These are phyloP conservation scores for Plagodis pulveraria DNA, from an alignment of 2,888 invertebrate genomes.

Conservation along the genomic window DNA sequence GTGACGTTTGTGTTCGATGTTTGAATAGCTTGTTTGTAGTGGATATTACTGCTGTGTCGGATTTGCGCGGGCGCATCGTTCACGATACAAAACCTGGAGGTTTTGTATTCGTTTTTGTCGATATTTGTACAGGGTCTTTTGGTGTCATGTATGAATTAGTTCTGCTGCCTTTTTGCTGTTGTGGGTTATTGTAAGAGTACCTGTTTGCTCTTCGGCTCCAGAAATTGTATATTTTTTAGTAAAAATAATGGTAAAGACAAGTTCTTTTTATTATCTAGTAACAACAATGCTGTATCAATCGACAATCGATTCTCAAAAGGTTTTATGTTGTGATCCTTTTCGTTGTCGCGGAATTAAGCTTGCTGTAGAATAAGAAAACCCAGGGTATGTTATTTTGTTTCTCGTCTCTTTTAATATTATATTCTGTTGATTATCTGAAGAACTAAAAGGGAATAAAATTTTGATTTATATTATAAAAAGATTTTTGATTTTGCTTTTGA, in stretches of 20 bases:
- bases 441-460: no score
- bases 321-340: background rate
- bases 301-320: slow-evolving; percentile 13
- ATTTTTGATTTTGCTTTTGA: no score
- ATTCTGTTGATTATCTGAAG: no score
- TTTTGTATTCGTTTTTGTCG: slow-evolving; percentile 49
- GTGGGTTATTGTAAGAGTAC: slow-evolving; percentile 22
- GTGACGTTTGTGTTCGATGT: slow-evolving; percentile 67
- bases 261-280: background rate
- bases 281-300: slow-evolving; percentile 7
- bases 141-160: slow-evolving; percentile 51
- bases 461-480: no score
- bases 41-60: slow-evolving; percentile 50
- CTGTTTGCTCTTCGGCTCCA: slow-evolving; percentile 31
- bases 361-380: no score
- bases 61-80: slow-evolving; percentile 62
- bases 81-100: slow-evolving; percentile 21
- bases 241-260: slow-evolving; percentile 12
- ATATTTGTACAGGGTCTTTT: slow-evolving; percentile 51
- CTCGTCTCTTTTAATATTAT: no score
- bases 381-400: no score
- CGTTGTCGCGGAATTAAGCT: background rate
- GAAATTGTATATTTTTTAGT: slow-evolving; percentile 29
- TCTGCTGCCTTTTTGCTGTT: slow-evolving; percentile 44
- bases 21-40: slow-evolving; percentile 59